These are phyloP conservation scores for Cryptocheilus praepositus DNA, from an alignment of 2,888 invertebrate species.

Conservation along the genomic window DNA sequence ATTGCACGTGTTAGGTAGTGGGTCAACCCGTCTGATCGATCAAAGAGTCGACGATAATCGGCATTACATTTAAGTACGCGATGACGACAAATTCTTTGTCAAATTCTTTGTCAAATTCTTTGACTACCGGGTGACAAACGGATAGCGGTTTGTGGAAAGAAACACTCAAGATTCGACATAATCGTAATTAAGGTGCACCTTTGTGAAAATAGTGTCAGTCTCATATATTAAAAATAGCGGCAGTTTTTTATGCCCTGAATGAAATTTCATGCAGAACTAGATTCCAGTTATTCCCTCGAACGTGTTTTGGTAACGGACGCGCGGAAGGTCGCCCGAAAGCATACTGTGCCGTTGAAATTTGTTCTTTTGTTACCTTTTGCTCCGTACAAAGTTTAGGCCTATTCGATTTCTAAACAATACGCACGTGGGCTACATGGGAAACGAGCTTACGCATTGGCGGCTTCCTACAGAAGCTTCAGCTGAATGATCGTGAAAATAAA, in stretches of 20 bases:
- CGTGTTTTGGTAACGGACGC: slow-evolving; percentile 18
- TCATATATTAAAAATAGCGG: slow-evolving; percentile 66
- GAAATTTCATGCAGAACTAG: slow-evolving; percentile 49
- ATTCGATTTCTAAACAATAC: slow-evolving; percentile 36
- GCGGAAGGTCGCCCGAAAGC: slow-evolving; percentile 15
- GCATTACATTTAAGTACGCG: no score
- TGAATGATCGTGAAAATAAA: slow-evolving; percentile 42
- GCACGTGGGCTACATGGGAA: slow-evolving; percentile 28
- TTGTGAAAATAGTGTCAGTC: slow-evolving; percentile 66
- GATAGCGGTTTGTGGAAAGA: slow-evolving; percentile 2
- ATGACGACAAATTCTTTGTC: neutral
- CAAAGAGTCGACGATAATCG: no score
- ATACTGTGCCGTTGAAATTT: neutral
- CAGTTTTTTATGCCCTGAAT: slow-evolving; percentile 64
- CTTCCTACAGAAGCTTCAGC: slow-evolving; percentile 21
- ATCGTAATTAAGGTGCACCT: slow-evolving; percentile 48
- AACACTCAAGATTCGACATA: neutral
- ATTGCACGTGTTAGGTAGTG: neutral
- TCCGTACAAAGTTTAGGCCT: slow-evolving; percentile 16
- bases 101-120: no score
- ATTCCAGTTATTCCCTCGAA: slow-evolving; percentile 7
- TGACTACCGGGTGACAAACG: slow-evolving; percentile 8
- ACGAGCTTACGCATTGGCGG: neutral
- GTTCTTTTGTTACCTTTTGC: slow-evolving; percentile 30
- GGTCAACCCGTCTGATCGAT: no score